Conservation (phyloP, 2,888 invertebrate genomes). For the Sesia apiformis region DNA sequence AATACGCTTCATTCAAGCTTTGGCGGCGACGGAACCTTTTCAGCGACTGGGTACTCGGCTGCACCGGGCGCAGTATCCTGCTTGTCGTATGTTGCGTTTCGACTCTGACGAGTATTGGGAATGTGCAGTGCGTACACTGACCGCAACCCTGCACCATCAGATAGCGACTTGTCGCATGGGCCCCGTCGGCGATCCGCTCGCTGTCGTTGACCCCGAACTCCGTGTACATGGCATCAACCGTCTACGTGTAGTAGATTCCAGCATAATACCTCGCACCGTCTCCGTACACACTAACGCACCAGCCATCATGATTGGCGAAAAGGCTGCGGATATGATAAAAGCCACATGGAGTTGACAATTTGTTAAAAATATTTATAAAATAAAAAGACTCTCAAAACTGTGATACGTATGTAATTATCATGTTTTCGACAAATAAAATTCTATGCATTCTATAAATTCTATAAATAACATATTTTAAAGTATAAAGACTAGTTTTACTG, state of each 20-base stretch:
- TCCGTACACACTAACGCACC: constrained; percentile 72
- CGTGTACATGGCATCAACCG: constrained; percentile 61
- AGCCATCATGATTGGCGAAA: constrained; percentile 74
- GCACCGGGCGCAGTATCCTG: constrained; percentile 74
- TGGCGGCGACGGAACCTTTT: constrained; percentile 64
- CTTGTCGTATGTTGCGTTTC: constrained; percentile 67
- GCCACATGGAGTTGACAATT: constrained; percentile 38
- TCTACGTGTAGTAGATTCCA: constrained; percentile 69
- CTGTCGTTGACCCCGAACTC: constrained; percentile 78
- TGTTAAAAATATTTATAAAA: background rate
- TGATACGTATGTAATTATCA: background rate
- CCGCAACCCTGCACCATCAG: constrained; percentile 78
- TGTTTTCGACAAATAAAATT: too few relatives aligned
- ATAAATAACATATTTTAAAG: too few relatives aligned
- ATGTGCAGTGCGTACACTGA: constrained; percentile 76
- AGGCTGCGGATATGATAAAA: constrained; percentile 72
- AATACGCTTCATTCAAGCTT: constrained; percentile 66
- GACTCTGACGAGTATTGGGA: constrained; percentile 78
- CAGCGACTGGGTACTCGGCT: constrained; percentile 64
- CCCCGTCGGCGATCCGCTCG: constrained; percentile 68
- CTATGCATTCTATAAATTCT: too few relatives aligned
- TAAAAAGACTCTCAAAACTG: background rate
- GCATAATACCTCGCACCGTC: constrained; percentile 70
- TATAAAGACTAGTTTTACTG: too few relatives aligned
- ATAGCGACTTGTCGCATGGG: constrained; percentile 81